These are phyloP conservation scores for Rousettus madagascariensis DNA, from an alignment of 2,797 vertebrate species.

Conservation along the genomic window DNA sequence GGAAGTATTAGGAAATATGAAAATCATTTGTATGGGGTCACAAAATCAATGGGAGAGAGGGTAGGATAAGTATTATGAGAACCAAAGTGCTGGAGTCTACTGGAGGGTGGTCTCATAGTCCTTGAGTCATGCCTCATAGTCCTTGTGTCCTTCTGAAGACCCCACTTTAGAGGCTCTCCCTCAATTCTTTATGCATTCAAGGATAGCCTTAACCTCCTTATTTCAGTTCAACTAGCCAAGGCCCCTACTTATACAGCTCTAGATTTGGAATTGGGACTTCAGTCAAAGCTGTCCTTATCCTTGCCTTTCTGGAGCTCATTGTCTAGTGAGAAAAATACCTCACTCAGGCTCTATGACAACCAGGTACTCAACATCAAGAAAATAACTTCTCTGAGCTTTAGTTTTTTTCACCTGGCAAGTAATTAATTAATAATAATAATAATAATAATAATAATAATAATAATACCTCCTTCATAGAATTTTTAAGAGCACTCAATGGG, in stretches of 20 bases:
- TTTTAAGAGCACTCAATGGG: neutral
- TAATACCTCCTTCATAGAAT: neutral
- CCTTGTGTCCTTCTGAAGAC: neutral
- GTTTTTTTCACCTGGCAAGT: neutral
- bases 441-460: neutral
- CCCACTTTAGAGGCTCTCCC: fast-evolving
- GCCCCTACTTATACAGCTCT: neutral
- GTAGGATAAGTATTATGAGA: neutral
- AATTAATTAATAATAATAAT: neutral
- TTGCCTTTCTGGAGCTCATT: neutral
- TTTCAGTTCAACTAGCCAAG: neutral
- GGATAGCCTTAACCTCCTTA: neutral
- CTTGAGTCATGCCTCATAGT: neutral
- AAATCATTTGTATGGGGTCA: neutral
- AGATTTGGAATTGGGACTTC: neutral
- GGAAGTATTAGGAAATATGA: neutral
- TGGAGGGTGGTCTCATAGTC: neutral
- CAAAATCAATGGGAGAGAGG: neutral
- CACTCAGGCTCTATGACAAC: neutral
- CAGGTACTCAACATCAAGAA: neutral
- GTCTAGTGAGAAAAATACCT: neutral
- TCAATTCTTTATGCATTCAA: neutral
- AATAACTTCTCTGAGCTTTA: neutral
- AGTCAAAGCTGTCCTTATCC: neutral
- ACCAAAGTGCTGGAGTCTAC: neutral